phyloP scores from a whole-genome alignment of 2,113 vertebrate genomes.

The Hydropotes inermis region DNA sequence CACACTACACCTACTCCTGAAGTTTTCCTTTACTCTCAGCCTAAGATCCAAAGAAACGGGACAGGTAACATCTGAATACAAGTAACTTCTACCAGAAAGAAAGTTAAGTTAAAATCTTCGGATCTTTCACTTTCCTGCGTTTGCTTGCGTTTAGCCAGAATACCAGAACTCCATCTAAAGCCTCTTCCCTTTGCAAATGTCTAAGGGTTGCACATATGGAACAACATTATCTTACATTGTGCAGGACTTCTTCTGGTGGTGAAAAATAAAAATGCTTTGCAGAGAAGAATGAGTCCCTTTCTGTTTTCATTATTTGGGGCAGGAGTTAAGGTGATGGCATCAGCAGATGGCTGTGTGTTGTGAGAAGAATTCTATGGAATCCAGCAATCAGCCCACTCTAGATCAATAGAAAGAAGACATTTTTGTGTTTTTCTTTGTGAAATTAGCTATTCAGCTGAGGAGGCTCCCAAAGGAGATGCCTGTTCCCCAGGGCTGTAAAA shows the following conservation, averaged over 20 bases:
- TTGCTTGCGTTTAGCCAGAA: neutral
- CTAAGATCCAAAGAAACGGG: neutral
- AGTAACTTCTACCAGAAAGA: neutral
- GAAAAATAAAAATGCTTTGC: neutral
- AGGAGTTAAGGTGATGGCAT: neutral
- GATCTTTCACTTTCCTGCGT: neutral
- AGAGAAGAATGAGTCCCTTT: neutral
- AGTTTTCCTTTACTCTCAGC: neutral
- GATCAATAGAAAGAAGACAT: neutral
- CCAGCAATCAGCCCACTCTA: neutral
- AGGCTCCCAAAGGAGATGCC: no score
- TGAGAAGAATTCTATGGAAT: rapidly evolving
- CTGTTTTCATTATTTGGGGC: neutral
- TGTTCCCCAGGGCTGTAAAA: neutral
- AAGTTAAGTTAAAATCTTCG: neutral
- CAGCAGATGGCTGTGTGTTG: no score
- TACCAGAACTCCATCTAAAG: rapidly evolving
- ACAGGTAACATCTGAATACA: neutral
- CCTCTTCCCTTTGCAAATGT: rapidly evolving
- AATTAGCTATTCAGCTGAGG: neutral
- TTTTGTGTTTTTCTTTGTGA: neutral
- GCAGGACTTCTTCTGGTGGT: neutral
- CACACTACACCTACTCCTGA: rapidly evolving
- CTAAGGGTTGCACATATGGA: rapidly evolving
- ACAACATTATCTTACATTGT: neutral